A percentile compares a stretch with the other conserved stretches of the same genome.
phyloP scores from a whole-genome alignment of 2,888 invertebrate species.

The Apodemia mormo region DNA sequence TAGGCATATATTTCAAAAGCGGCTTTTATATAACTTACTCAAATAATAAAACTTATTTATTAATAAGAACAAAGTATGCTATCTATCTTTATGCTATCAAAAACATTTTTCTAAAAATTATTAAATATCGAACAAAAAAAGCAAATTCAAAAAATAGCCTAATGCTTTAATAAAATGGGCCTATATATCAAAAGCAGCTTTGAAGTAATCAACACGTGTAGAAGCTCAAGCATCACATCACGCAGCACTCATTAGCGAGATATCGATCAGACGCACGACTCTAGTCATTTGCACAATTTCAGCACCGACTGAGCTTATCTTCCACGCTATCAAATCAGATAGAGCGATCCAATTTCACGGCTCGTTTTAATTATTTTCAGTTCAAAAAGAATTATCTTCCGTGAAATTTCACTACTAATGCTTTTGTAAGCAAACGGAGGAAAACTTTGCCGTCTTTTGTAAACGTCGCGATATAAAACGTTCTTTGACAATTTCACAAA shows the following conservation, averaged over 20 bases:
- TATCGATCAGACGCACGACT: constrained; percentile 54
- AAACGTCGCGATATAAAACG: constrained; percentile 30
- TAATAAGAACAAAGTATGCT: too few species aligned
- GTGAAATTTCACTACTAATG: constrained; percentile 49
- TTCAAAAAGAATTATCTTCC: constrained; percentile 51
- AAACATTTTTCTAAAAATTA: too few species aligned
- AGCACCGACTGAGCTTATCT: constrained; percentile 38
- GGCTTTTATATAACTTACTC: too few species aligned
- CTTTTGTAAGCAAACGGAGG: constrained; percentile 51
- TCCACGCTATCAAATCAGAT: constrained; percentile 41
- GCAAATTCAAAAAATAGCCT: too few species aligned
- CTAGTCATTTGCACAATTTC: constrained; percentile 25
- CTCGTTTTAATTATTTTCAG: constrained; percentile 56
- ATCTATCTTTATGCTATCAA: too few species aligned
- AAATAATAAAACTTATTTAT: too few species aligned
- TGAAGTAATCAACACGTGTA: constrained; percentile 44
- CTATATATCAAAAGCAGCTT: neutral
- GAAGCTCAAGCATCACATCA: constrained; percentile 47
- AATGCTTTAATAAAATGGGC: neutral
- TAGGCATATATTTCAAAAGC: too few species aligned
- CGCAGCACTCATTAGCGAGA: constrained; percentile 63
- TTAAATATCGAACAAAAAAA: too few species aligned
- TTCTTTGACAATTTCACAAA: constrained; percentile 27
- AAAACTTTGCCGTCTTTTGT: constrained; percentile 46
- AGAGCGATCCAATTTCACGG: constrained; percentile 19